phyloP scores from a whole-genome alignment of 2,797 vertebrate species.

The Dendrocincla tyrannina region DNA sequence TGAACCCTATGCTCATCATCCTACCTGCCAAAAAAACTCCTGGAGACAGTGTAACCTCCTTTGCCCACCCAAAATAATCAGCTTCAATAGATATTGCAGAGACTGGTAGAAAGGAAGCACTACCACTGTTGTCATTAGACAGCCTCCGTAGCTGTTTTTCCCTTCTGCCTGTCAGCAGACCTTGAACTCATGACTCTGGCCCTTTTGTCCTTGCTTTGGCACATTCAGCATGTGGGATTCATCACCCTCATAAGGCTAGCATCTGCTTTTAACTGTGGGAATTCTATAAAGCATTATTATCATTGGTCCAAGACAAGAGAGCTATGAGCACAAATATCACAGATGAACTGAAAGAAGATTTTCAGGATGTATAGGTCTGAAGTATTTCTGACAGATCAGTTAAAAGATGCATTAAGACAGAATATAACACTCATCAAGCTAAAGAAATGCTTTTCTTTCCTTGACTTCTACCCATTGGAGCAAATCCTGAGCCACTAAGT shows the following conservation, averaged over 20 bases:
- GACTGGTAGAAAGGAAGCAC: neutral
- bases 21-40: neutral
- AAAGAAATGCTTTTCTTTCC: slow-evolving; percentile 36
- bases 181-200: neutral
- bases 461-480: slow-evolving; percentile 81
- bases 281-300: slow-evolving; percentile 35
- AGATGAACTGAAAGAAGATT: slow-evolving; percentile 31
- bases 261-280: slow-evolving; percentile 25
- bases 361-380: slow-evolving; percentile 43
- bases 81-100: neutral
- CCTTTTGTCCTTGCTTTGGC: slow-evolving; percentile 37
- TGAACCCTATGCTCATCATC: neutral
- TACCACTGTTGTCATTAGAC: neutral
- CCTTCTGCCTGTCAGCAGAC: neutral
- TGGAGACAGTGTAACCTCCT: neutral
- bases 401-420: slow-evolving; percentile 52
- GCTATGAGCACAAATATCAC: neutral
- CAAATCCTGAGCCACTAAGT: slow-evolving; percentile 82
- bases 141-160: neutral
- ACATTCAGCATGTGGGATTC: neutral
- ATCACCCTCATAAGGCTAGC: neutral
- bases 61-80: rapidly evolving
- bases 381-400: slow-evolving; percentile 23
- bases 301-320: neutral
- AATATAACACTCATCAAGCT: neutral